Conservation (phyloP, 2,797 vertebrate species). For the Clamator glandarius region DNA sequence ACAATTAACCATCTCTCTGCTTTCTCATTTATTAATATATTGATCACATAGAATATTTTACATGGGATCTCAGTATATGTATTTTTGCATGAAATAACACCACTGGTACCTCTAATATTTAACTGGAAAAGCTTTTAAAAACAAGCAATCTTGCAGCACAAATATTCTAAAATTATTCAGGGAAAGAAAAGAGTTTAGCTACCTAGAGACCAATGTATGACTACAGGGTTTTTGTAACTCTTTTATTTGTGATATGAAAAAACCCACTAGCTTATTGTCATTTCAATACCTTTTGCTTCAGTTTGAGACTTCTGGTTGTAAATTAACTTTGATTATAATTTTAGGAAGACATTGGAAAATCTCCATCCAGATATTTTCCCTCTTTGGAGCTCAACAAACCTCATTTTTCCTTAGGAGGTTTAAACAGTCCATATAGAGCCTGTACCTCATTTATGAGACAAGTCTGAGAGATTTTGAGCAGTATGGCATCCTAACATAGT, state of each 20-base stretch:
- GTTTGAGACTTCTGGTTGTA: neutral
- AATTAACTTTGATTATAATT: neutral
- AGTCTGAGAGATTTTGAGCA: neutral
- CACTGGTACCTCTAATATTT: neutral
- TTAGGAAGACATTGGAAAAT: neutral
- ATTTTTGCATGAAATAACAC: neutral
- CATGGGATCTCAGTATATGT: neutral
- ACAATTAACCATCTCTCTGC: slow-evolving; percentile 8
- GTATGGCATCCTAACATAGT: neutral
- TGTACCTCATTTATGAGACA: neutral
- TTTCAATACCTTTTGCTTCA: neutral
- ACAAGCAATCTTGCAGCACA: neutral
- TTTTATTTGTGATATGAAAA: neutral
- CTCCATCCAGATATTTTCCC: neutral
- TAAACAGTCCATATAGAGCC: neutral
- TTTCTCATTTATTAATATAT: neutral
- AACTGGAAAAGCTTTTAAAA: neutral
- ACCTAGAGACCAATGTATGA: neutral
- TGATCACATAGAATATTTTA: accelerated
- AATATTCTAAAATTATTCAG: neutral
- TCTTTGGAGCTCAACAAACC: neutral
- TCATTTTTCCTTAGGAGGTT: neutral
- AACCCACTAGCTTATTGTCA: neutral
- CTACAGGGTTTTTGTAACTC: neutral
- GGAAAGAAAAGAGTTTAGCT: neutral